These are phyloP conservation scores for Tetraodon nigroviridis DNA, from an alignment of 2,113 vertebrate genomes.

Conservation along the genomic window DNA sequence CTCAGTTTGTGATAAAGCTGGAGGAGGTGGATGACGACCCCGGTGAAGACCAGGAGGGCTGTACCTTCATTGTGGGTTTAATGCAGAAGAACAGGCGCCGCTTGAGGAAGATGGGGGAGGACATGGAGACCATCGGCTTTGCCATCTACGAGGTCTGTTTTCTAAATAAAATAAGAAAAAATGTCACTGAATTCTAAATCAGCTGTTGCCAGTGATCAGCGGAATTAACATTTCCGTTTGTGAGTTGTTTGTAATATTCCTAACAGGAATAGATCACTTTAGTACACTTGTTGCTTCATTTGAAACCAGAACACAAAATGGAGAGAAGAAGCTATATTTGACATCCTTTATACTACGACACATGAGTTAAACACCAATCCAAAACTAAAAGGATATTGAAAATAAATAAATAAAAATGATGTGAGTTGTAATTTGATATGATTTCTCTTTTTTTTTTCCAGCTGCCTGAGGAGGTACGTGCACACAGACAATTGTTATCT, in stretches of 20 bases:
- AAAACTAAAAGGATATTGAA: too few species aligned
- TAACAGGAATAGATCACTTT: too few species aligned
- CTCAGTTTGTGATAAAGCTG: constrained; percentile 80
- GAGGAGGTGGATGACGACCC: constrained; percentile 77
- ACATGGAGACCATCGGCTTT: constrained; percentile 80
- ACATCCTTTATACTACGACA: too few species aligned
- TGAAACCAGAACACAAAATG: too few species aligned
- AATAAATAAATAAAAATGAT: not conserved
- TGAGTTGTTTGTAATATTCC: too few species aligned
- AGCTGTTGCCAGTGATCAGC: too few species aligned
- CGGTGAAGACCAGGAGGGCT: constrained; percentile 70
- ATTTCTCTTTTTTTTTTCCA: constrained; percentile 51
- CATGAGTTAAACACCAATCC: not conserved
- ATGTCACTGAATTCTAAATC: too few species aligned
- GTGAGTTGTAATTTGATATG: not conserved
- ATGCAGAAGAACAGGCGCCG: constrained; percentile 84
- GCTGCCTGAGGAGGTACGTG: constrained; percentile 79
- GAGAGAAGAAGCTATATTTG: too few species aligned
- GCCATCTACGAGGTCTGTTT: constrained; percentile 74
- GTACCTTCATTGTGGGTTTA: constrained; percentile 78
- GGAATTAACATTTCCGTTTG: too few species aligned
- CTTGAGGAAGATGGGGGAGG: constrained; percentile 75
- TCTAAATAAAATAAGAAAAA: not conserved
- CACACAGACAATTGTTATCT: not conserved
- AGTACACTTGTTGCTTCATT: too few species aligned